Evolutionary conservation across 2,113 vertebrate species (phyloP).

Genomic region (Leiothrix lutea): DNA sequence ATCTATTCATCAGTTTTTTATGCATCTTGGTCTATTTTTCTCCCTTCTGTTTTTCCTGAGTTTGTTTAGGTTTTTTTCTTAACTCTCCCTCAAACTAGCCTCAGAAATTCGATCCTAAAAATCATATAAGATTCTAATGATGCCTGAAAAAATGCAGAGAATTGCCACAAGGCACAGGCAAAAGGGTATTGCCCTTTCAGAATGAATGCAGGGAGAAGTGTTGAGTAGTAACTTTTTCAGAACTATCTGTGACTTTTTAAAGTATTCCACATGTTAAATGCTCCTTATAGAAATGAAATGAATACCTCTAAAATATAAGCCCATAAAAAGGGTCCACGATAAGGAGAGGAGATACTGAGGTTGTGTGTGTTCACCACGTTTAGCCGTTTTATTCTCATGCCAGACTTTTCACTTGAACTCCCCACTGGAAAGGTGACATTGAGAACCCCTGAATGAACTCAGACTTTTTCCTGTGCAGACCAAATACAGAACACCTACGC

Average conservation of each 20-base stretch:
- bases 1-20: background rate
- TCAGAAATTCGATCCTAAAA: background rate
- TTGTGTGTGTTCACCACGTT: background rate
- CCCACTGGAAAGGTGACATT: slow-evolving; percentile 1
- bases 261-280: background rate
- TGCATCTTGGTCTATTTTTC: background rate
- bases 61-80: background rate
- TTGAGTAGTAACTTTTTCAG: background rate
- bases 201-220: background rate
- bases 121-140: background rate
- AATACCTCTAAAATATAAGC: background rate
- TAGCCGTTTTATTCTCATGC: background rate
- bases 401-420: background rate
- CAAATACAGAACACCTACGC: slow-evolving; percentile 52
- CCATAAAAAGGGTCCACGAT: background rate
- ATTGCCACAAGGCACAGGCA: background rate
- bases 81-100: background rate
- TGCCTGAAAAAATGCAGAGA: background rate
- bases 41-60: background rate
- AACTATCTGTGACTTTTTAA: background rate
- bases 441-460: background rate
- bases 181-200: background rate
- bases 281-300: background rate
- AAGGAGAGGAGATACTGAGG: background rate
- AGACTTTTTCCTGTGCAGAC: background rate